Evolutionary conservation across 2,797 vertebrate species (phyloP).

Genomic region (Poecilia picta): DNA sequence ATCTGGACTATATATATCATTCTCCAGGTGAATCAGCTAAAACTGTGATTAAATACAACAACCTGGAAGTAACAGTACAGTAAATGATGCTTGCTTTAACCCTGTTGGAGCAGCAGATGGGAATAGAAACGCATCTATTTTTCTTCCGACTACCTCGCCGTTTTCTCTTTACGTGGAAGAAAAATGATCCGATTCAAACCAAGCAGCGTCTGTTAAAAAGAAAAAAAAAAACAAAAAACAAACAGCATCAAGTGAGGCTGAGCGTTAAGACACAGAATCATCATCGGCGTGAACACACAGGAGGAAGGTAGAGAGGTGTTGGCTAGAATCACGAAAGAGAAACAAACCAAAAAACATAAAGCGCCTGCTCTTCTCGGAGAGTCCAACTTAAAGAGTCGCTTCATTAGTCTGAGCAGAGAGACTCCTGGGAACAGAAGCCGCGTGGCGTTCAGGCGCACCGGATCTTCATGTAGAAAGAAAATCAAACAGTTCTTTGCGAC

Average conservation of each 20-base stretch:
- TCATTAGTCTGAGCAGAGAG: not conserved
- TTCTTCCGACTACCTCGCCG: conserved; percentile 15
- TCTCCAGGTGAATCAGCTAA: conserved; percentile 34
- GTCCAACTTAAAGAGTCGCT: conserved; percentile 26
- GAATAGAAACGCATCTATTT: not conserved
- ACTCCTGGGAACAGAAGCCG: not conserved
- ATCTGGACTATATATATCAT: conserved; percentile 5
- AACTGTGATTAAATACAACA: conserved; percentile 47
- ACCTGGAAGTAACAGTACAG: conserved; percentile 39
- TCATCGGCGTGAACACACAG: conserved; percentile 21
- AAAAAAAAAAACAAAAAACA: conserved; percentile 60
- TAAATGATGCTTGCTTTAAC: conserved; percentile 41
- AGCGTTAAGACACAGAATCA: conserved; percentile 64
- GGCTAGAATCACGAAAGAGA: not conserved
- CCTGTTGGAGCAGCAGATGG: conserved; percentile 24
- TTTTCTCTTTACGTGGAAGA: conserved; percentile 8
- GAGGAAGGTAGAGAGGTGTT: conserved; percentile 22
- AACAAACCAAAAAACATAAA: conserved; percentile 9
- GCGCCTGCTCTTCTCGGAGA: conserved; percentile 33
- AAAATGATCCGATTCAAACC: conserved; percentile 43
- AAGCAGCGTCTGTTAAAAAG: conserved; percentile 72
- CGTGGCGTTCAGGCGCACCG: conserved; percentile 26
- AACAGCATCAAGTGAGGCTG: conserved; percentile 64
- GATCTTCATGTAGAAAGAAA: conserved; percentile 32
- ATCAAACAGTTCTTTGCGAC: conserved; percentile 39